These are phyloP conservation scores for Mystacornis crossleyi DNA, from an alignment of 2,113 vertebrate species.

Conservation along the genomic window DNA sequence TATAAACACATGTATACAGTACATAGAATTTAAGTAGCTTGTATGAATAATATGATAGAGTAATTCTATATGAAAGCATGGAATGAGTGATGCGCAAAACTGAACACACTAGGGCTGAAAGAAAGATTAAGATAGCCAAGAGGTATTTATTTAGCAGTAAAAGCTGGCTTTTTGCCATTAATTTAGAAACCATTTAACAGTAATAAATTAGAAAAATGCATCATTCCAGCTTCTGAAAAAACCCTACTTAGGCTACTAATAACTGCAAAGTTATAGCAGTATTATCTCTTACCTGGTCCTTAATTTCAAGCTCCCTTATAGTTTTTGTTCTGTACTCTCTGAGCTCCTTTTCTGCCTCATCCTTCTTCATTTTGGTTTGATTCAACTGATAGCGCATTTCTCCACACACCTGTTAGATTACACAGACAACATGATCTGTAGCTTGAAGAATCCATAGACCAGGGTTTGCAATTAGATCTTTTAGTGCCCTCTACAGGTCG, in stretches of 20 bases:
- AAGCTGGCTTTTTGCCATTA: conserved; percentile 52
- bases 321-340: conserved; percentile 85
- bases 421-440: conserved; percentile 62
- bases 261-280: conserved; percentile 53
- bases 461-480: conserved; percentile 67
- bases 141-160: conserved; percentile 68
- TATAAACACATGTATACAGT: conserved; percentile 39
- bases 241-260: conserved; percentile 33
- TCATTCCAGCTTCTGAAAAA: conserved; percentile 48
- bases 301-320: conserved; percentile 83
- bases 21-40: conserved; percentile 6
- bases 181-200: conserved; percentile 55
- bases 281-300: conserved; percentile 84
- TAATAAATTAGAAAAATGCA: conserved; percentile 58
- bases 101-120: conserved; percentile 50
- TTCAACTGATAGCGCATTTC: conserved; percentile 90
- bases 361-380: conserved; percentile 87
- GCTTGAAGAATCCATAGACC: conserved; percentile 17
- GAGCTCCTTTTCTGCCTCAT: conserved; percentile 90
- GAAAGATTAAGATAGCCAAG: conserved; percentile 35
- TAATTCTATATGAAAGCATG: conserved; percentile 31
- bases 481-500: conserved; percentile 78
- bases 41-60: conserved; percentile 31
- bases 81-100: conserved; percentile 39
- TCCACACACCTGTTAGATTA: conserved; percentile 85